phyloP scores from a whole-genome alignment of 2,113 vertebrate species.

The Gnathonemus echidnorhynchus region DNA sequence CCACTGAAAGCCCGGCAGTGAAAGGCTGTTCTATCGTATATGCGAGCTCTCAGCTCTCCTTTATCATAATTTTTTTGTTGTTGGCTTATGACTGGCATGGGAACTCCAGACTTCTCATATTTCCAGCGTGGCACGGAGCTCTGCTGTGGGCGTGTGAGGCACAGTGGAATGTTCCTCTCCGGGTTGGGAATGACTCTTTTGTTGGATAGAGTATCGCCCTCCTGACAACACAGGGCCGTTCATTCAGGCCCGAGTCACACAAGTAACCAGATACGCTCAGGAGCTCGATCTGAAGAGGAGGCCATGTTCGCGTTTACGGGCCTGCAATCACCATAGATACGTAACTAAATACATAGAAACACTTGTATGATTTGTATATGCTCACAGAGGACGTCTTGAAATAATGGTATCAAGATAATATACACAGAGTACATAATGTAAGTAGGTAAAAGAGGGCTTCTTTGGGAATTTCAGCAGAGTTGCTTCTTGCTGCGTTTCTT shows the following conservation, averaged over 20 bases:
- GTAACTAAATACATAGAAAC: neutral
- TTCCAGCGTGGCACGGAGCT: constrained; percentile 12
- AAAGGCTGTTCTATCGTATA: neutral
- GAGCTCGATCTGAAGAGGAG: neutral
- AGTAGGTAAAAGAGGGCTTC: neutral
- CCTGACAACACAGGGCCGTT: constrained; percentile 29
- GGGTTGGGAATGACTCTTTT: constrained; percentile 11
- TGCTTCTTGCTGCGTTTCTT: neutral
- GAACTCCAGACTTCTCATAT: neutral
- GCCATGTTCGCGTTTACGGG: neutral
- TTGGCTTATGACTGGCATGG: neutral
- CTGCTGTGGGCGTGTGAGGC: neutral
- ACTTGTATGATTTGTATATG: neutral
- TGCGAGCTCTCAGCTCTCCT: neutral
- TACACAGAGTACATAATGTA: neutral
- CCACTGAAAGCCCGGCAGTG: neutral
- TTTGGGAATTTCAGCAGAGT: neutral
- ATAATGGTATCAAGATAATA: neutral
- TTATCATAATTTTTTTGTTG: neutral
- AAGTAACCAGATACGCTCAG: neutral
- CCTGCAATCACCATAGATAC: neutral
- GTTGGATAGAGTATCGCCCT: constrained; percentile 21
- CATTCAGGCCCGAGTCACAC: constrained; percentile 20
- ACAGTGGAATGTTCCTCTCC: constrained; percentile 13
- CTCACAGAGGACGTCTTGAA: neutral